Evolutionary conservation across 2,888 invertebrate species (phyloP).

Genomic region (Piscicola geometra): DNA sequence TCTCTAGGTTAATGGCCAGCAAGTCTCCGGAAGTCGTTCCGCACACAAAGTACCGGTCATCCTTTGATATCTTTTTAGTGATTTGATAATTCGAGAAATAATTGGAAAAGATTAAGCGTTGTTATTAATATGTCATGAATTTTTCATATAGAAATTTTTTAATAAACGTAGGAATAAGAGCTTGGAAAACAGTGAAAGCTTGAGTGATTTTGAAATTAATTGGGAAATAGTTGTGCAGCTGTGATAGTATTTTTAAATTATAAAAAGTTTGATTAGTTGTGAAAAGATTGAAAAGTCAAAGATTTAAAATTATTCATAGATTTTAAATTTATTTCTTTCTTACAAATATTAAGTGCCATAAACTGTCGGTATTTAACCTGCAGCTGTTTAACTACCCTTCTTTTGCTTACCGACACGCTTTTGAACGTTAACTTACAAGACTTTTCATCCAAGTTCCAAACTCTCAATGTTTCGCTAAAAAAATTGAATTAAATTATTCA

Average conservation of each 20-base stretch:
- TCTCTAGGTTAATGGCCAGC: conserved; percentile 54
- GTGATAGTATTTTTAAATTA: too few species aligned
- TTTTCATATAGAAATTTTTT: too few species aligned
- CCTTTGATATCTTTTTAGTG: conserved; percentile 62
- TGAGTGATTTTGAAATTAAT: not conserved
- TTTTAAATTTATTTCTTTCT: too few species aligned
- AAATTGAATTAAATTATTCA: conserved; percentile 3
- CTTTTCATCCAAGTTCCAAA: conserved; percentile 36
- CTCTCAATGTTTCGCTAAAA: conserved; percentile 33
- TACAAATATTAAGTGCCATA: too few species aligned
- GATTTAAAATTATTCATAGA: too few species aligned
- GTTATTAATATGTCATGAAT: too few species aligned
- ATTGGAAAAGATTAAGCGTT: too few species aligned
- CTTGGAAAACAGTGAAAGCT: not conserved
- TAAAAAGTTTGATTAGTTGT: not conserved
- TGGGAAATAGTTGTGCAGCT: not conserved
- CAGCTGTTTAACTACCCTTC: conserved; percentile 32
- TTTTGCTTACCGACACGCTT: conserved; percentile 34
- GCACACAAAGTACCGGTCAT: conserved; percentile 73
- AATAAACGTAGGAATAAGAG: too few species aligned
- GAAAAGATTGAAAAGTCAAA: not conserved
- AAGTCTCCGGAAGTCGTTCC: conserved; percentile 80
- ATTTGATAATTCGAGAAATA: too few species aligned
- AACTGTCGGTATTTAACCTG: conserved; percentile 33
- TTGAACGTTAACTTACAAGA: conserved; percentile 9